Conservation (phyloP, 2,888 invertebrate genomes). For the Drosophila birchii region DNA sequence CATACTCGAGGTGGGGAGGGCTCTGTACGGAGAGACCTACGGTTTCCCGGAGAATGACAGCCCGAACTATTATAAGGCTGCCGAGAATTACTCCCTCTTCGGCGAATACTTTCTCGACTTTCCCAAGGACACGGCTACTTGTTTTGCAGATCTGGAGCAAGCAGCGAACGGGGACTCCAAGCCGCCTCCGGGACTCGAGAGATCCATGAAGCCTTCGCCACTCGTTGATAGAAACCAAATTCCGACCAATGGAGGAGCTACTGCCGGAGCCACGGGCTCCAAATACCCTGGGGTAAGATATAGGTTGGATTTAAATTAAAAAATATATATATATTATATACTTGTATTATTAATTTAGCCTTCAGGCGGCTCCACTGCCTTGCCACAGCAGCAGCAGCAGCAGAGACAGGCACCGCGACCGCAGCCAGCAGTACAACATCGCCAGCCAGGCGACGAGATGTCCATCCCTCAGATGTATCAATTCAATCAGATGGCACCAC, state of each 20-base stretch:
- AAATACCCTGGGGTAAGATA: constrained; percentile 10
- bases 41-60: constrained; percentile 73
- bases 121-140: constrained; percentile 59
- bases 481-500: not conserved
- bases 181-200: constrained; percentile 54
- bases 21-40: constrained; percentile 69
- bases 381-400: constrained; percentile 47
- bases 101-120: constrained; percentile 75
- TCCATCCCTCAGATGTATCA: constrained; percentile 26
- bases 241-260: constrained; percentile 17
- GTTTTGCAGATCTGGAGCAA: constrained; percentile 30
- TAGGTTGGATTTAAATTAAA: not conserved
- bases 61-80: constrained; percentile 75
- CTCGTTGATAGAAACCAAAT: constrained; percentile 48
- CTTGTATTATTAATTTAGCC: not conserved
- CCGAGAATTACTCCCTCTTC: constrained; percentile 80
- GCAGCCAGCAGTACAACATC: not conserved
- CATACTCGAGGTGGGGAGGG: constrained; percentile 71
- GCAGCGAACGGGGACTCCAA: not conserved
- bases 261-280: constrained; percentile 27
- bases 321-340: too few species aligned
- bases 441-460: constrained; percentile 10
- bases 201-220: constrained; percentile 26
- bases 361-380: not conserved
- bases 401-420: not conserved